Base-by-base conservation (phyloP, 2,888 invertebrate species). In the Drosophila mulleri region DNA sequence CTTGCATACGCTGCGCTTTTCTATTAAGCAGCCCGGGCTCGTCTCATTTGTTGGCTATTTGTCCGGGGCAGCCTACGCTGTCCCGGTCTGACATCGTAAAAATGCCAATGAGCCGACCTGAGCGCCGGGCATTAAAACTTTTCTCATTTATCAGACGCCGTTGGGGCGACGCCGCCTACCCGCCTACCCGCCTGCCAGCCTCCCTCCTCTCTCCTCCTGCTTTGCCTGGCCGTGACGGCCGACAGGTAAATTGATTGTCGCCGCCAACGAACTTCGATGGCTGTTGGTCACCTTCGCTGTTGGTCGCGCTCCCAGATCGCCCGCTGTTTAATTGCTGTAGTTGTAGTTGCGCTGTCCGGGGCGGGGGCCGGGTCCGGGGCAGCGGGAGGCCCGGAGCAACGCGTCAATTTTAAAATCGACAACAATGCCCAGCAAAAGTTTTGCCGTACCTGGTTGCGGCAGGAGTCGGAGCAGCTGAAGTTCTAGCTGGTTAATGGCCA, bases 31-130 rank as follows among this genome's bases (percentile, higher is more conserved):
- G 61, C 74, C 86, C 39, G 67, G 68, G 63, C 83, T 82, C 82
- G 83, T 85, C 84, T 84, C 84, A 84, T 83, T 84, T 84, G 84
- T 82, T 83, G 86, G 68, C 80, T 72, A 84, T 84, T 84, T 84
- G 86, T 84, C 83, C 83, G 65, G 70, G 50, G 68, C 74, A 20
- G 50, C 73, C 73, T 65, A 64, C 67, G 44, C 14, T 26, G 61
- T 53, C 48, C 57, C n/a, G 41, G 48, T 8, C 68, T 37, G 81
- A 69, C 84, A 82, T 86, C 84, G 84, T 86, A 86, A 84, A 84
- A 84, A 84, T 86, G 86, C 86, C 84, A 84, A 83, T 83, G 86
- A 83, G 84, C 81, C 84, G 67, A 82, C 83, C 84, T 87, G 83
- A 85, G 80, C 83, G 80, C 72, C 61, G 61, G 67, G 75, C 84